phyloP scores from a whole-genome alignment of 2,113 vertebrate genomes.

The Felis chaus region DNA sequence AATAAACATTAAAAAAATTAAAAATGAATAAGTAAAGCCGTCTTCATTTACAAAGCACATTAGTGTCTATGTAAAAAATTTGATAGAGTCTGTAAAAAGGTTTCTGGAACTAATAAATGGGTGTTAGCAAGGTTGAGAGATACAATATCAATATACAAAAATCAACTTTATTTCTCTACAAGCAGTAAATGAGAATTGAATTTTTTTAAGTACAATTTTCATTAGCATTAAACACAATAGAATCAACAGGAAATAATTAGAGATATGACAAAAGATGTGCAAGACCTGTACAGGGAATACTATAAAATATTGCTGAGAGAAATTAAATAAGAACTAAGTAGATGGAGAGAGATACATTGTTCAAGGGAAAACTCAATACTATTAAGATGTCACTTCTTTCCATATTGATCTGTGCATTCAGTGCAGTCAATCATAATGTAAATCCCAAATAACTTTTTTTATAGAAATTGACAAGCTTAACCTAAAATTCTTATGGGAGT shows the following conservation, averaged over 20 bases:
- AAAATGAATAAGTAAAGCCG: not conserved
- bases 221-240: not conserved
- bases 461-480: not conserved
- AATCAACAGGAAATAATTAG: not conserved
- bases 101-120: not conserved
- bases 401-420: not conserved
- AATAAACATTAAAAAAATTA: not conserved
- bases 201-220: not conserved
- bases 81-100: not conserved
- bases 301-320: not conserved
- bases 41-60: not conserved
- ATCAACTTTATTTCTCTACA: not conserved
- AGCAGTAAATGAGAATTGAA: not conserved
- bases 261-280: not conserved
- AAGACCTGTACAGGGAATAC: not conserved
- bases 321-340: not conserved
- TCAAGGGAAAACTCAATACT: not conserved
- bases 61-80: not conserved
- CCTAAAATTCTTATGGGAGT: not conserved
- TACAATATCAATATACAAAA: not conserved
- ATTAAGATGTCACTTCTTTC: not conserved
- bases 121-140: not conserved
- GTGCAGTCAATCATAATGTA: not conserved
- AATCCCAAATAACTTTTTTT: not conserved
- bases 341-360: not conserved